Evolutionary conservation across 2,797 vertebrate genomes (phyloP).

Genomic region (Diceros bicornis): DNA sequence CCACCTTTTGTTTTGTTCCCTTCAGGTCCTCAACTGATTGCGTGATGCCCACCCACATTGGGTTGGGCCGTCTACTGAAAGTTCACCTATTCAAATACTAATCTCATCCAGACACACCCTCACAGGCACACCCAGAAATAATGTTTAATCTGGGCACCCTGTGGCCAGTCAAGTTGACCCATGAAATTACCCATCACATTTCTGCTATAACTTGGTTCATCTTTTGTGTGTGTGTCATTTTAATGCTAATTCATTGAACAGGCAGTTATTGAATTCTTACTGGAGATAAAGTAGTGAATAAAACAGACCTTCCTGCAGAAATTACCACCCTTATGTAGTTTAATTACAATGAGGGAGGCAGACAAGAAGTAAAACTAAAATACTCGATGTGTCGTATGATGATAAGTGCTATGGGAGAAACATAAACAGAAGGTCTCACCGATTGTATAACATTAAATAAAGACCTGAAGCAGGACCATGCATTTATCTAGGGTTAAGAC

Average conservation of each 20-base stretch:
- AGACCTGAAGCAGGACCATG: not conserved
- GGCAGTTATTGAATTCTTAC: not conserved
- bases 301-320: not conserved
- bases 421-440: not conserved
- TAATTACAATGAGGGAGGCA: not conserved
- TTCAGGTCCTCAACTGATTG: not conserved
- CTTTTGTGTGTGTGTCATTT: not conserved
- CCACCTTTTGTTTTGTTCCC: not conserved
- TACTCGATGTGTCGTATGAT: not conserved
- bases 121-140: not conserved
- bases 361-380: not conserved
- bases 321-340: not conserved
- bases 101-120: not conserved
- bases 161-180: not conserved
- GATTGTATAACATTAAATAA: not conserved
- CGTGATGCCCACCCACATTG: not conserved
- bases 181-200: not conserved
- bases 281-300: not conserved
- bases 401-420: not conserved
- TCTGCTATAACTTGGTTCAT: not conserved
- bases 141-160: not conserved
- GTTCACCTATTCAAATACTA: not conserved
- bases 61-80: not conserved
- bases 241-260: constrained; percentile 20
- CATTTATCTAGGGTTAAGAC: not conserved